These are phyloP conservation scores for Spodoptera littoralis DNA, from an alignment of 2,888 invertebrate genomes.

Conservation along the genomic window DNA sequence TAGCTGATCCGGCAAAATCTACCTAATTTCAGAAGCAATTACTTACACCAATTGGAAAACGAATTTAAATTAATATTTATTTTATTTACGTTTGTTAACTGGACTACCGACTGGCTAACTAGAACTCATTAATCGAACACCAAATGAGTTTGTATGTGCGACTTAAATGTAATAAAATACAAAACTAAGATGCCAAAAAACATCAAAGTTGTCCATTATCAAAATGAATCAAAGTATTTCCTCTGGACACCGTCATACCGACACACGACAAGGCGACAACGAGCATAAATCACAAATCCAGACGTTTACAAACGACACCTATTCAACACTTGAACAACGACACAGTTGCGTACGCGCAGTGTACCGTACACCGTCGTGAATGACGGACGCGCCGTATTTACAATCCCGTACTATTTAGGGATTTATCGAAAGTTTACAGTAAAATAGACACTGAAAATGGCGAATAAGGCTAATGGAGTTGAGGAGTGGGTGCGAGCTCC, in stretches of 20 bases:
- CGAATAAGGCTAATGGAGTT: conserved; percentile 75
- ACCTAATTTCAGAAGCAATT: too few species aligned
- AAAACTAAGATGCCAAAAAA: background rate
- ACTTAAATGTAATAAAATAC: too few species aligned
- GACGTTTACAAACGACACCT: conserved; percentile 25
- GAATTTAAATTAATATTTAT: background rate
- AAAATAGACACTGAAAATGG: conserved; percentile 59
- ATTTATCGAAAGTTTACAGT: conserved; percentile 13
- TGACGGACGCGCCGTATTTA: conserved; percentile 56
- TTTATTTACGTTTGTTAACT: background rate
- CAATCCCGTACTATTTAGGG: conserved; percentile 6
- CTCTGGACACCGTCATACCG: background rate
- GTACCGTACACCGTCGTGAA: conserved; percentile 54
- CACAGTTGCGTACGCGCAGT: conserved; percentile 68
- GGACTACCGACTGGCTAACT: too few species aligned
- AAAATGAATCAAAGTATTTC: background rate
- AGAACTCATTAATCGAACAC: too few species aligned
- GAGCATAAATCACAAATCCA: conserved; percentile 31
- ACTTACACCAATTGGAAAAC: background rate
- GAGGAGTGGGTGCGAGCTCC: conserved; percentile 82
- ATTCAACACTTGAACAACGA: conserved; percentile 36
- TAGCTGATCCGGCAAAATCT: too few species aligned
- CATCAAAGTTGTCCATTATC: background rate
- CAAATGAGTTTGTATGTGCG: background rate
- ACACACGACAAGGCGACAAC: conserved; percentile 10